Evolutionary conservation across 2,888 invertebrate genomes (phyloP).

Genomic region (Mythimna impura): DNA sequence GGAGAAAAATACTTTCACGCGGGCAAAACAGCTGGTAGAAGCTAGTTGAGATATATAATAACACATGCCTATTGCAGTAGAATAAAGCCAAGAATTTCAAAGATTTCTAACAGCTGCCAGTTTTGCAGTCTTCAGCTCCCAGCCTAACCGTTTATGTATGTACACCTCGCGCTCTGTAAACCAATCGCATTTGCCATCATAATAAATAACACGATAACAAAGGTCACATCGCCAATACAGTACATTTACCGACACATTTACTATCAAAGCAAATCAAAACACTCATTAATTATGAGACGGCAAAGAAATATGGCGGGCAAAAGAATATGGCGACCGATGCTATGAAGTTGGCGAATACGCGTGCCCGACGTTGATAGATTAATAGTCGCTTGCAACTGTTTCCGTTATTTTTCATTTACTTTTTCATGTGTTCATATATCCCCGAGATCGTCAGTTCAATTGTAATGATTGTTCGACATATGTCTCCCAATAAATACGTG

Average conservation of each 20-base stretch:
- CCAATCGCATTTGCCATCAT: constrained; percentile 59
- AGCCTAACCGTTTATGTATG: constrained; percentile 35
- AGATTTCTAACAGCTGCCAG: no score
- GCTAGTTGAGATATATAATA: no score
- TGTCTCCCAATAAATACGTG: constrained; percentile 41
- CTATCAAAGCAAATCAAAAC: constrained; percentile 59
- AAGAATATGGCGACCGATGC: constrained; percentile 53
- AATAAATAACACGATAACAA: constrained; percentile 69
- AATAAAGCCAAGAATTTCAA: no score
- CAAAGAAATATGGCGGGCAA: constrained; percentile 63
- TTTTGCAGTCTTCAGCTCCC: constrained; percentile 10
- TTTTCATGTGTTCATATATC: constrained; percentile 33
- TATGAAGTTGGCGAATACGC: constrained; percentile 66
- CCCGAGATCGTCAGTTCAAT: constrained; percentile 34
- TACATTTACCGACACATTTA: constrained; percentile 76
- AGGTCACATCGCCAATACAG: constrained; percentile 61
- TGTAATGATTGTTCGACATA: constrained; percentile 45
- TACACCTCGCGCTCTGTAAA: constrained; percentile 58
- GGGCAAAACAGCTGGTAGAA: no score
- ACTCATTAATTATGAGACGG: constrained; percentile 62
- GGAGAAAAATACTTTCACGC: no score
- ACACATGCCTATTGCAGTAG: no score
- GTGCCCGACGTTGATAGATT: constrained; percentile 62
- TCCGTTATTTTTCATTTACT: constrained; percentile 50
- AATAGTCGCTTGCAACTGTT: constrained; percentile 56